These are phyloP conservation scores for Anoncus sp. DNA, from an alignment of 2,888 invertebrate species.

Conservation along the genomic window DNA sequence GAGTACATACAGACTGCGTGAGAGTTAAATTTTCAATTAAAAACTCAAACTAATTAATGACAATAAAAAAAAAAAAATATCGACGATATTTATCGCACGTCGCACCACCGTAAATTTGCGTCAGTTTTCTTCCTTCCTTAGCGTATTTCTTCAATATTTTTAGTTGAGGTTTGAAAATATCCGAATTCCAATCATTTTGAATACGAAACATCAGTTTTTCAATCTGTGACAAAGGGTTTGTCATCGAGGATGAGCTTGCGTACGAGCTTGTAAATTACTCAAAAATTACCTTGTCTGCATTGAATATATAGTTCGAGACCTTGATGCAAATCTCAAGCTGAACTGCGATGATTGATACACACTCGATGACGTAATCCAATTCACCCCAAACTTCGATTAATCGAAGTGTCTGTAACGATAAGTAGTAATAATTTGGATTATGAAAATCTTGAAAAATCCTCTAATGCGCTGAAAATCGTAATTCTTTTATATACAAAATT, in stretches of 20 bases:
- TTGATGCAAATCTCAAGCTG: constrained; percentile 38
- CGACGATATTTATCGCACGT: no score
- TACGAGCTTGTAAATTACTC: no score
- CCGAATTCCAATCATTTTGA: constrained; percentile 44
- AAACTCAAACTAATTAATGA: background rate
- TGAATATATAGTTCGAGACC: constrained; percentile 49
- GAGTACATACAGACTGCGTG: constrained; percentile 56
- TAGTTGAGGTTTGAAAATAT: constrained; percentile 25
- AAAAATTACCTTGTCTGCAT: constrained; percentile 49
- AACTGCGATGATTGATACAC: constrained; percentile 41
- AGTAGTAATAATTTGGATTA: constrained; percentile 1
- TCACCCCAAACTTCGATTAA: constrained; percentile 52
- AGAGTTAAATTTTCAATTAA: background rate
- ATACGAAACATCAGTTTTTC: constrained; percentile 49
- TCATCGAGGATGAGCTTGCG: no score
- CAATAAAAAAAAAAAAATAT: no score
- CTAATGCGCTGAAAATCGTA: background rate
- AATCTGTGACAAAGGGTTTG: constrained; percentile 38
- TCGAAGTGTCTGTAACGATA: constrained; percentile 42
- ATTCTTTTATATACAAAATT: background rate
- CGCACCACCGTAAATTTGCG: constrained; percentile 46
- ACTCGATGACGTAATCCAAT: constrained; percentile 56
- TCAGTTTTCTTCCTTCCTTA: constrained; percentile 44
- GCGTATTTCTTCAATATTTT: constrained; percentile 41
- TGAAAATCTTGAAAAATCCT: background rate